These are phyloP conservation scores for Danio rerio DNA, from an alignment of 2,113 vertebrate genomes.

Conservation along the genomic window GRCz12tu NC_133189.1:49208501-49209000, in stretches of 20 bases:
- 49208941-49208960: neutral
- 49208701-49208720: slow-evolving; percentile 2
- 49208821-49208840: neutral
- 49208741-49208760: neutral
- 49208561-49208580: neutral
- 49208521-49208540: neutral
- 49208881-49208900: neutral
- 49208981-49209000: neutral
- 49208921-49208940: neutral
- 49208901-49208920: neutral
- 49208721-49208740: slow-evolving; percentile 11
- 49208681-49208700: neutral
- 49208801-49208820: neutral
- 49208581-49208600: neutral
- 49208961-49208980: neutral
- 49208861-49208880: neutral
- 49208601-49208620: slow-evolving; percentile 6
- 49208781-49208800: neutral
- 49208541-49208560: neutral
- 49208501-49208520: neutral
- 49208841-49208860: neutral
- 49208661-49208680: neutral
- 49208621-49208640: neutral
- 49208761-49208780: neutral
- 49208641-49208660: neutral